Conservation (phyloP, 1,140 invertebrate species). For the Aphidius gifuensis region DNA sequence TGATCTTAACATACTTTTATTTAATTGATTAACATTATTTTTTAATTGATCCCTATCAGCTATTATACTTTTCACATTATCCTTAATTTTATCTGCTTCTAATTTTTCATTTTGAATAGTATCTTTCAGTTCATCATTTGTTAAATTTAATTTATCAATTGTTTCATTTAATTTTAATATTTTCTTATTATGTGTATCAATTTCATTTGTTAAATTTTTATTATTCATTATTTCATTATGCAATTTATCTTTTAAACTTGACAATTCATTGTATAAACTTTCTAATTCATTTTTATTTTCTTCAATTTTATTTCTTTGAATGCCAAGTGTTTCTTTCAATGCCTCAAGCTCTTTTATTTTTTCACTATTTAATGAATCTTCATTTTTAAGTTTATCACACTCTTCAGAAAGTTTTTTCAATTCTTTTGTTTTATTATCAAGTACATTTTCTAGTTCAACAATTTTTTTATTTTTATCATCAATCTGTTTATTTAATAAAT, state of each 20-base stretch:
- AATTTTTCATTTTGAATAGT: not conserved
- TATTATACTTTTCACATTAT: slow-evolving; percentile 7
- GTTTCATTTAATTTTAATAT: slow-evolving; percentile 19
- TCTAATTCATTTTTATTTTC: slow-evolving; percentile 17
- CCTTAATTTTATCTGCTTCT: slow-evolving; percentile 14
- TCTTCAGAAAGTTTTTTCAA: slow-evolving; percentile 4
- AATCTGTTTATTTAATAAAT: not conserved
- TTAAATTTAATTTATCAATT: slow-evolving; percentile 15
- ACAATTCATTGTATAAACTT: slow-evolving; percentile 7
- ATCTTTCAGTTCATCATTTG: slow-evolving; percentile 14
- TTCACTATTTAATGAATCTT: not conserved
- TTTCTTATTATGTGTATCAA: slow-evolving; percentile 19
- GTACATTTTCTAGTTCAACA: not conserved
- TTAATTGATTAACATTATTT: slow-evolving; percentile 10
- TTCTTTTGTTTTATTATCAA: slow-evolving; percentile 6
- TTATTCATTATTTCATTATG: slow-evolving; percentile 6
- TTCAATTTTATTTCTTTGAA: slow-evolving; percentile 8
- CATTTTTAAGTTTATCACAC: slow-evolving; percentile 3
- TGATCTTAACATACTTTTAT: slow-evolving; percentile 2
- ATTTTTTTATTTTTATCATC: not conserved
- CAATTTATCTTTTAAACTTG: slow-evolving; percentile 16
- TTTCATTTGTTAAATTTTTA: slow-evolving; percentile 17
- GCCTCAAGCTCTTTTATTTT: slow-evolving; percentile 12
- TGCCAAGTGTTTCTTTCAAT: slow-evolving; percentile 7
- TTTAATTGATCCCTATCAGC: slow-evolving; percentile 17